Percentiles rank a stretch among this genome's conserved stretches.
Conservation (phyloP, 2,888 invertebrate species). For the Drosophila mayaguana region DNA sequence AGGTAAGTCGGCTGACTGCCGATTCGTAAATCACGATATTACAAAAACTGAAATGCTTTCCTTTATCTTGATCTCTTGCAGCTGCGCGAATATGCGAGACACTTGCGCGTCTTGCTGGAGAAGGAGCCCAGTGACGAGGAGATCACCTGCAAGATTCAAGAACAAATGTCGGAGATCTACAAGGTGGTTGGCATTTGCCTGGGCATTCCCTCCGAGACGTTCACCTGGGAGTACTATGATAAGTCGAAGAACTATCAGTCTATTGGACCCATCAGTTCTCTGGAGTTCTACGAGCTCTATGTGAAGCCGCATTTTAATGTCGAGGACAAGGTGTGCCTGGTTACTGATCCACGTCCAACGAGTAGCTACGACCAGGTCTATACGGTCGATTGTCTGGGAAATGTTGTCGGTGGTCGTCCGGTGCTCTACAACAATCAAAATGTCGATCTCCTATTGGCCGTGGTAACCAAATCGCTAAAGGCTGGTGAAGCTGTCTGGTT, state of each 20-base stretch:
- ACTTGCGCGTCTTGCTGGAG: slow-evolving; percentile 88
- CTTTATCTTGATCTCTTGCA: slow-evolving; percentile 75
- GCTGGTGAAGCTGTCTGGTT: slow-evolving; percentile 96
- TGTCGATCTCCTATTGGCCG: slow-evolving; percentile 90
- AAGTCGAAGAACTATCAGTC: slow-evolving; percentile 91
- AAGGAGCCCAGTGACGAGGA: slow-evolving; percentile 88
- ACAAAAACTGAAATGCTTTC: neutral
- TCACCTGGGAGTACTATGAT: slow-evolving; percentile 94
- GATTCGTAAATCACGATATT: too few relatives aligned
- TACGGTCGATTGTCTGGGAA: slow-evolving; percentile 95
- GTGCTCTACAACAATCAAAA: slow-evolving; percentile 96
- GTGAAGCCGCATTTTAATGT: slow-evolving; percentile 93
- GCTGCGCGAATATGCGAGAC: slow-evolving; percentile 93
- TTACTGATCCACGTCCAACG: slow-evolving; percentile 92
- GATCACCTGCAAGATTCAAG: slow-evolving; percentile 87
- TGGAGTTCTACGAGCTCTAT: slow-evolving; percentile 92
- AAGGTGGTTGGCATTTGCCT: slow-evolving; percentile 93
- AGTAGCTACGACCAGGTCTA: slow-evolving; percentile 93
- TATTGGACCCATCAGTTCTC: slow-evolving; percentile 91
- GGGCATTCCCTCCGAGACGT: slow-evolving; percentile 91
- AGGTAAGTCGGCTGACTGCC: slow-evolving; percentile 86
- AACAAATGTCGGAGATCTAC: slow-evolving; percentile 91
- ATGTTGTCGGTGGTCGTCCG: slow-evolving; percentile 91
- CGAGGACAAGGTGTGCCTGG: slow-evolving; percentile 94
- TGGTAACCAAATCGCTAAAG: slow-evolving; percentile 91